Evolutionary conservation across 2,113 vertebrate genomes (phyloP), one percentile per base, ranked within the genome.

Genomic region (Bagarius yarrelli): DNA sequence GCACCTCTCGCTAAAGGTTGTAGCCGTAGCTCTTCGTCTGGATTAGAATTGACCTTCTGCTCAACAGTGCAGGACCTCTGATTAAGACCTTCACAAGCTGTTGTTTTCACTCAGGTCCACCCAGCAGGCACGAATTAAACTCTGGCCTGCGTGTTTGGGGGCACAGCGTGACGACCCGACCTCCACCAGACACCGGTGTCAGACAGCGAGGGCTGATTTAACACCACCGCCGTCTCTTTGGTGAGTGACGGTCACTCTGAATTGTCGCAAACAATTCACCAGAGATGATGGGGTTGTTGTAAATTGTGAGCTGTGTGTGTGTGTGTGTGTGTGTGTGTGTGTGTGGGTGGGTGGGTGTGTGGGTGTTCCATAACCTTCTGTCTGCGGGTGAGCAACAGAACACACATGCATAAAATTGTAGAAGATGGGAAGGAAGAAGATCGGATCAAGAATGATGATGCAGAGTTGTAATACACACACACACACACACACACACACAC

Each of bases 401-500:
- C 76, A 34, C 47, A 81, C 40, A 75, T 40, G 55, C 64, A 69
- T 32, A 40, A 55, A n/a, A 67, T 60, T 73, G 66, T 67, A 78
- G 53, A 50, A 18, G 44, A 47, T 8, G 11, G n/a, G n/a, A n/a
- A 78, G 6, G 5, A 32, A 56, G 70, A 47, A 80, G 32, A 53
- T 69, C n/a, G 72, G 14, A 34, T 64, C 18, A 52, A 53, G 74
- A 57, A 81, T 76, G 32, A n/a, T 81, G 75, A 74, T 82, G 64
- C 34, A 47, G 53, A 34, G 64, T 34, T 30, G 57, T 34, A 81
- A 60, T 55, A 72, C 82, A 60, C 52, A 55, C 25, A 64, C 72
- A 18, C 30, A 53, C 66, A 21, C 40, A 59, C 53, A 21, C 40
- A 30, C 60, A 47, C 72, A 16, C 32, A 18, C 44, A 30, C 81